These are phyloP conservation scores for Phoenicopterus ruber DNA, from an alignment of 2,113 vertebrate species.

Conservation along the genomic window DNA sequence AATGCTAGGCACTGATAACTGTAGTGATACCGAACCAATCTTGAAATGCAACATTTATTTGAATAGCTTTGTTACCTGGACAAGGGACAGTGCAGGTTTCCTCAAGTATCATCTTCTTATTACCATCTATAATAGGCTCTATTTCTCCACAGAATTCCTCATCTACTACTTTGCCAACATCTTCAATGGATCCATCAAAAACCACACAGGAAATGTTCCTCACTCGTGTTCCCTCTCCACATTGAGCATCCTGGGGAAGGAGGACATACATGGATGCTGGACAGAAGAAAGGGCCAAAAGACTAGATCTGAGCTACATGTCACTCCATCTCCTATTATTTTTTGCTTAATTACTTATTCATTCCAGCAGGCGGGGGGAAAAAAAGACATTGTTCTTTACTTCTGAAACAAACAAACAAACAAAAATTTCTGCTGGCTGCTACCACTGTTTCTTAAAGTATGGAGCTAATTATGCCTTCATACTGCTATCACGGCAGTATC, in stretches of 20 bases:
- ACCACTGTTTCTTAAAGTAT: background rate
- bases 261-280: background rate
- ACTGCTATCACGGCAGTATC: background rate
- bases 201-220: conserved; percentile 93
- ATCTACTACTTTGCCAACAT: conserved; percentile 81
- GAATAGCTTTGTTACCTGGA: conserved; percentile 80
- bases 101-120: conserved; percentile 80
- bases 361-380: background rate
- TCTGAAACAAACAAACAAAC: background rate
- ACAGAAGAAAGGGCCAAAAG: background rate
- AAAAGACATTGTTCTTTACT: background rate
- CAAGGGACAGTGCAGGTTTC: conserved; percentile 91
- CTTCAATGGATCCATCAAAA: conserved; percentile 83
- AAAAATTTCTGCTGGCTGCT: background rate
- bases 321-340: background rate
- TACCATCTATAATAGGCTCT: conserved; percentile 80
- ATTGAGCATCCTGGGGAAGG: conserved; percentile 82
- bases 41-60: background rate
- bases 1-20: background rate
- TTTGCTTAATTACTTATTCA: background rate
- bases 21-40: background rate
- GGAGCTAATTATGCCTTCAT: background rate
- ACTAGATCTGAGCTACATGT: background rate
- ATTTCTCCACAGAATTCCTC: conserved; percentile 89
- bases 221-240: conserved; percentile 86